A percentile compares a stretch with the other conserved stretches of the same genome.
Conservation (phyloP, 2,797 vertebrate genomes). For the Pempheris klunzingeri region DNA sequence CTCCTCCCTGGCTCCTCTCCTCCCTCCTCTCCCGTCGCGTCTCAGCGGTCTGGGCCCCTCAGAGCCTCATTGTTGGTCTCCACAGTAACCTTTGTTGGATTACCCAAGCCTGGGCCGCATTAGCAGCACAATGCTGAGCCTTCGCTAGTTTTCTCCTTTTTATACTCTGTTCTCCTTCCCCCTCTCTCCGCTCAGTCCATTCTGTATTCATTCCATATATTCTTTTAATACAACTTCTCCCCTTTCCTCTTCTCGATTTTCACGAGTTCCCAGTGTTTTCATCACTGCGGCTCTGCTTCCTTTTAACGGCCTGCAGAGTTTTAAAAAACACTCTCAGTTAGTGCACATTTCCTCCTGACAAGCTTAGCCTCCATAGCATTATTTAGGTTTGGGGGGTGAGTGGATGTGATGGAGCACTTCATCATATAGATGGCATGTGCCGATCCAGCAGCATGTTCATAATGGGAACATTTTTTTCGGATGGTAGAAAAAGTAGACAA, state of each 20-base stretch:
- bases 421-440: conserved; percentile 14
- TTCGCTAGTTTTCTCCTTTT: conserved; percentile 42
- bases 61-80: conserved; percentile 84
- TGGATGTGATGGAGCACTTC: background rate
- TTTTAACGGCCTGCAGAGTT: background rate
- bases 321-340: background rate
- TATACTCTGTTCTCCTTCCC: conserved; percentile 17
- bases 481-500: conserved; percentile 45
- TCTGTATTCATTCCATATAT: background rate
- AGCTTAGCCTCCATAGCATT: background rate
- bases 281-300: background rate
- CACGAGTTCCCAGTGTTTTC: background rate
- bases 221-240: background rate
- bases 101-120: conserved; percentile 77
- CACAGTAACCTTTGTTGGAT: conserved; percentile 87
- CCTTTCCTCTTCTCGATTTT: background rate
- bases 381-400: too few species aligned
- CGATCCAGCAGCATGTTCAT: conserved; percentile 34
- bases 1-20: conserved; percentile 38
- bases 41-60: conserved; percentile 73
- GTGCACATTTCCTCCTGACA: too few species aligned
- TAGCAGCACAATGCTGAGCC: conserved; percentile 84
- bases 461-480: conserved; percentile 24
- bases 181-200: conserved; percentile 5
- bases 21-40: conserved; percentile 48